A percentile compares a stretch with the other conserved stretches of the same genome.
phyloP scores from a whole-genome alignment of 1,140 invertebrate species.

The Atta texana region DNA sequence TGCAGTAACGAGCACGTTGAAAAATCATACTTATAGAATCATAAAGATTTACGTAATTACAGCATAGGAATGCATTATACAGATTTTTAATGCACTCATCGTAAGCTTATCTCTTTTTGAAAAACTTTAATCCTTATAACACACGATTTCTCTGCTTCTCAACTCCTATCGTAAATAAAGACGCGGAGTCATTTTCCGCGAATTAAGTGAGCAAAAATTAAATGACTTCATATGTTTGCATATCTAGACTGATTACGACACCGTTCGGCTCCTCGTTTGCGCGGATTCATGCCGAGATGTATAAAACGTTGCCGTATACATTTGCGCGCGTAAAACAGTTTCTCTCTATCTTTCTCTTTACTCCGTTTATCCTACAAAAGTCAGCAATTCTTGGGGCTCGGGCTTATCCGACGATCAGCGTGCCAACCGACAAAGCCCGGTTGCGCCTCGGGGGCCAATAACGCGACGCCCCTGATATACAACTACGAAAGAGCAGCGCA shows the following conservation, averaged over 20 bases:
- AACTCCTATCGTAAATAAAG: constrained; percentile 9
- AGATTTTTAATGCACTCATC: neutral
- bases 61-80: neutral
- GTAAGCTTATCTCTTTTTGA: constrained; percentile 2
- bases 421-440: constrained; percentile 73
- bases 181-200: constrained; percentile 16
- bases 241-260: neutral
- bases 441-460: constrained; percentile 77
- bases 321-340: constrained; percentile 60
- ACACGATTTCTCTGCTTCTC: neutral
- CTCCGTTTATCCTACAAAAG: constrained; percentile 83
- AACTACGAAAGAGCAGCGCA: constrained; percentile 70
- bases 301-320: constrained; percentile 2
- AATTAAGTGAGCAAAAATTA: constrained; percentile 40
- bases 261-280: constrained; percentile 25
- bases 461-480: constrained; percentile 77
- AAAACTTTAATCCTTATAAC: constrained; percentile 6
- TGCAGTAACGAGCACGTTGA: neutral
- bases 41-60: neutral
- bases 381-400: constrained; percentile 81
- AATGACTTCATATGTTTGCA: constrained; percentile 35
- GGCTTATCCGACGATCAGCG: constrained; percentile 78
- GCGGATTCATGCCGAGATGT: constrained; percentile 30
- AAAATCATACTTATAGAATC: neutral
- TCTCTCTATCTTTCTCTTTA: constrained; percentile 71